These are phyloP conservation scores for Trissolcus basalis DNA, from an alignment of 1,140 invertebrate genomes.

Conservation along the genomic window DNA sequence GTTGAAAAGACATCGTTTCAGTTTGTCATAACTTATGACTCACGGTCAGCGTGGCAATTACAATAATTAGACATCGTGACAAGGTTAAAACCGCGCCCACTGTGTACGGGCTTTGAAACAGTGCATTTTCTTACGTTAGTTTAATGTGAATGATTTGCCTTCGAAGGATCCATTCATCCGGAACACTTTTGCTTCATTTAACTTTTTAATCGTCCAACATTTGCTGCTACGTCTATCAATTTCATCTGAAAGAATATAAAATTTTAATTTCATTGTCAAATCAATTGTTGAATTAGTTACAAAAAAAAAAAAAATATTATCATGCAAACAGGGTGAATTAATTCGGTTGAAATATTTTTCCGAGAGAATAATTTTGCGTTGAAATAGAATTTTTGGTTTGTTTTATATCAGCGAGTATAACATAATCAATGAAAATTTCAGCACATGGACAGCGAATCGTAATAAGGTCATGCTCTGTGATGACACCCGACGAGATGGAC, in stretches of 20 bases:
- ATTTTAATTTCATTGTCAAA: too few relatives aligned
- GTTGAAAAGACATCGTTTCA: slow-evolving; percentile 39
- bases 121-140: slow-evolving; percentile 22
- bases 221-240: too few relatives aligned
- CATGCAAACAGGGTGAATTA: too few relatives aligned
- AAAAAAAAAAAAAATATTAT: too few relatives aligned
- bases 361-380: too few relatives aligned
- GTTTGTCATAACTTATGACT: slow-evolving; percentile 58
- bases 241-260: too few relatives aligned
- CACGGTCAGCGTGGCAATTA: slow-evolving; percentile 56
- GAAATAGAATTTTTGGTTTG: too few relatives aligned
- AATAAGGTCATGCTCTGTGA: slow-evolving; percentile 77
- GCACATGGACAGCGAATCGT: slow-evolving; percentile 74
- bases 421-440: slow-evolving; percentile 58
- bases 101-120: slow-evolving; percentile 8
- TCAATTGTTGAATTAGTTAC: too few relatives aligned
- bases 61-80: slow-evolving; percentile 60
- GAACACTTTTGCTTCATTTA: too few relatives aligned
- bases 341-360: too few relatives aligned
- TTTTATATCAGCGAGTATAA: too few relatives aligned
- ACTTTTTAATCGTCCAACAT: too few relatives aligned
- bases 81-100: slow-evolving; percentile 64
- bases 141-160: slow-evolving; percentile 18
- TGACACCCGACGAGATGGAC: slow-evolving; percentile 75
- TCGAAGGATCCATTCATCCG: slow-evolving; percentile 1